Evolutionary conservation across 1,140 invertebrate species (phyloP).

Genomic region (Platyscapa corneri): DNA sequence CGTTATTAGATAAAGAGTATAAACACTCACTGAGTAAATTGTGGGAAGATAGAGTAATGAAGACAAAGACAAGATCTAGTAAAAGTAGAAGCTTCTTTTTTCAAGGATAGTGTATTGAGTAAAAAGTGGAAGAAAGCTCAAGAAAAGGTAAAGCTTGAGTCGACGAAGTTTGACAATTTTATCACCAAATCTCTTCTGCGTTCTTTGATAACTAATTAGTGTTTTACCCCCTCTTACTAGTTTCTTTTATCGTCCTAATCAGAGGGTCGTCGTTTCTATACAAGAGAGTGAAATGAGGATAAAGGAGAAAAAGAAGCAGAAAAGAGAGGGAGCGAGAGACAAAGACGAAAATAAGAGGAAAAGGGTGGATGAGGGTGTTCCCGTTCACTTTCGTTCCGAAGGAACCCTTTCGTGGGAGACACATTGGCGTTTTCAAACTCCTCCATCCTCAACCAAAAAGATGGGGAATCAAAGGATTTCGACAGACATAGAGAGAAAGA

Average conservation of each 20-base stretch:
- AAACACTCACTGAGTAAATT: slow-evolving; percentile 26
- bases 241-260: slow-evolving; percentile 73
- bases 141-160: slow-evolving; percentile 42
- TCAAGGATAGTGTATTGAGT: slow-evolving; percentile 11
- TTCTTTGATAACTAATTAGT: slow-evolving; percentile 76
- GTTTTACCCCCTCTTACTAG: slow-evolving; percentile 67
- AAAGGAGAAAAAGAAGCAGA: slow-evolving; percentile 23
- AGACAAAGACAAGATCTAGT: slow-evolving; percentile 41
- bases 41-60: slow-evolving; percentile 27
- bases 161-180: slow-evolving; percentile 67
- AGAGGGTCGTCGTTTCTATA: slow-evolving; percentile 61
- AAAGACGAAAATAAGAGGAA: slow-evolving; percentile 46
- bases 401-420: slow-evolving; percentile 61
- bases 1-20: slow-evolving; percentile 36
- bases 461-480: slow-evolving; percentile 69
- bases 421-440: slow-evolving; percentile 59
- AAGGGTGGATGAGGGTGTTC: slow-evolving; percentile 31
- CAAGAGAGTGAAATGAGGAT: slow-evolving; percentile 49
- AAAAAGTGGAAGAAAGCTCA: neutral
- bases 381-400: slow-evolving; percentile 51
- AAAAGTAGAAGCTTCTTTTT: slow-evolving; percentile 24
- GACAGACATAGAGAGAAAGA: slow-evolving; percentile 44
- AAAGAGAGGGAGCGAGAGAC: slow-evolving; percentile 40
- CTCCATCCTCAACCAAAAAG: slow-evolving; percentile 56
- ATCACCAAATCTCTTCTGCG: slow-evolving; percentile 70